Percentiles rank a stretch among this genome's conserved stretches.
Conservation (phyloP, 2,797 vertebrate species). For the Silurus lanzhouensis region DNA sequence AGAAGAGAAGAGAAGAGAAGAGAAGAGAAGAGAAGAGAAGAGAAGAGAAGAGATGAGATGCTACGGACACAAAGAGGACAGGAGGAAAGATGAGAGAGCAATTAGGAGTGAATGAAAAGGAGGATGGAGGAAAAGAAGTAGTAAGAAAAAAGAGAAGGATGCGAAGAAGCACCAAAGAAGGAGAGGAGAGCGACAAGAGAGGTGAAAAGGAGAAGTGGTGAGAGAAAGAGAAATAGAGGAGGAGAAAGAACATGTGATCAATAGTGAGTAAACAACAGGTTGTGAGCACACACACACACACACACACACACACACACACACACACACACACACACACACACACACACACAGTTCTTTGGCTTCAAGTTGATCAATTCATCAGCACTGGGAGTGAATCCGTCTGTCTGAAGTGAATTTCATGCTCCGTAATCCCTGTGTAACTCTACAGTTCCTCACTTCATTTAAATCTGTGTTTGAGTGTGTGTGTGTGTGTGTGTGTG, state of each 20-base stretch:
- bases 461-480: not conserved
- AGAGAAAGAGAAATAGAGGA: not conserved
- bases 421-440: not conserved
- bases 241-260: not conserved
- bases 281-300: not conserved
- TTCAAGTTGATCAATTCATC: not conserved
- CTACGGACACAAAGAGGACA: not conserved
- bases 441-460: not conserved
- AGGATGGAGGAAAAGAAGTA: not conserved
- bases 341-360: not conserved
- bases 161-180: not conserved
- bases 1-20: no score
- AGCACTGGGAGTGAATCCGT: not conserved
- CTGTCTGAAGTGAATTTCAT: not conserved
- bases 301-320: not conserved
- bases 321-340: not conserved
- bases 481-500: constrained; percentile 27
- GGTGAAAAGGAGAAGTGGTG: not conserved
- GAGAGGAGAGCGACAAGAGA: not conserved
- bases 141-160: not conserved
- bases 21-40: no score
- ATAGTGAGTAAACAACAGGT: not conserved
- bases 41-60: no score
- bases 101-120: not conserved
- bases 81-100: not conserved